Evolutionary conservation across 30 jellyfish, hydroid and myxozoan genomes (phyloP).

Genomic region (Chrysaora quinquecirrha): DNA sequence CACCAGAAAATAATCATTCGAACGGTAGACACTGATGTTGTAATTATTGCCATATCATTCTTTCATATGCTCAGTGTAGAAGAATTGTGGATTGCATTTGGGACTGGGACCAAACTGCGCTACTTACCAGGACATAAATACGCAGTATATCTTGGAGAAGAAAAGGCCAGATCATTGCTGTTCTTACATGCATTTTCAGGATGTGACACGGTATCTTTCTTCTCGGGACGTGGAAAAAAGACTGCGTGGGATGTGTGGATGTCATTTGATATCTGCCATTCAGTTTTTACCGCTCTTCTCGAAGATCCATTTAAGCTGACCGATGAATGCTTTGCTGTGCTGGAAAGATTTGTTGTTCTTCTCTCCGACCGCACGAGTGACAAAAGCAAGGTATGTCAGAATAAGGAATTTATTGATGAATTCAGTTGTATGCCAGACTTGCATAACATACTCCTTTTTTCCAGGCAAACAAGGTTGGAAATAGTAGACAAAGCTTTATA

Average conservation of each 20-base stretch:
- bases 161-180: constrained; percentile 16
- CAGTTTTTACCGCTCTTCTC: constrained; percentile 22
- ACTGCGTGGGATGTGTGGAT: constrained; percentile 49
- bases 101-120: constrained; percentile 26
- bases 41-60: constrained; percentile 24
- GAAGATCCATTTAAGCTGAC: constrained; percentile 27
- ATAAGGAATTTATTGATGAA: neutral
- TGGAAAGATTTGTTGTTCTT: constrained; percentile 44
- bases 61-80: constrained; percentile 24
- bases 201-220: constrained; percentile 47
- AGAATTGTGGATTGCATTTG: constrained; percentile 27
- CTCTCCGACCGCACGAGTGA: constrained; percentile 55
- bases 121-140: constrained; percentile 18
- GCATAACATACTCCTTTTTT: neutral
- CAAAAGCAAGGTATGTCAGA: constrained; percentile 14
- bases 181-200: constrained; percentile 37
- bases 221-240: constrained; percentile 51
- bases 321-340: constrained; percentile 32
- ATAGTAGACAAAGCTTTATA: neutral
- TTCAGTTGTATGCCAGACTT: neutral
- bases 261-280: constrained; percentile 4
- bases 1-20: constrained; percentile 19
- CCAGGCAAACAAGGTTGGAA: neutral
- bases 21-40: constrained; percentile 49
- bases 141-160: constrained; percentile 1